Percentiles rank a stretch among this genome's conserved stretches.
phyloP scores from a whole-genome alignment of 2,113 vertebrate species.

The Pungitius pungitius region DNA sequence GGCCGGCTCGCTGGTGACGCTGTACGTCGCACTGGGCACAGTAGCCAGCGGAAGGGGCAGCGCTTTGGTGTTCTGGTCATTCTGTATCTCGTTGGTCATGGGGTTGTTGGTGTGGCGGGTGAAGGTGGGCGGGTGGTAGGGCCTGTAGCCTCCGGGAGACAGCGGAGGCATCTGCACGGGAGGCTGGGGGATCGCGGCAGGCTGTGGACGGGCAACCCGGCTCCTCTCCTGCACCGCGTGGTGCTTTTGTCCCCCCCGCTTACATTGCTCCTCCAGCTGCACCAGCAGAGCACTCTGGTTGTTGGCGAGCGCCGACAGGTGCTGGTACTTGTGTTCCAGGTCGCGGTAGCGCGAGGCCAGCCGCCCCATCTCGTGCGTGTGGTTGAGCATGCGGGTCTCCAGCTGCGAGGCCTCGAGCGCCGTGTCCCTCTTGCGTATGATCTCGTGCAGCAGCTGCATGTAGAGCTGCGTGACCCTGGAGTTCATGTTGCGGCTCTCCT shows the following conservation, averaged over 20 bases:
- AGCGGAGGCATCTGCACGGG: conserved; percentile 48
- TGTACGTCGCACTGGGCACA: conserved; percentile 86
- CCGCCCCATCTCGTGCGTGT: conserved; percentile 91
- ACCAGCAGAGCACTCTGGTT: conserved; percentile 89
- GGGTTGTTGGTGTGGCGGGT: conserved; percentile 85
- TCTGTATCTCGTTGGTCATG: conserved; percentile 94
- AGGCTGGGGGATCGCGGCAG: conserved; percentile 72
- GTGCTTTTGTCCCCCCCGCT: conserved; percentile 40
- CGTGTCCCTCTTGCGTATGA: conserved; percentile 92
- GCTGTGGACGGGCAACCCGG: conserved; percentile 61
- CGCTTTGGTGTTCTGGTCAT: conserved; percentile 84
- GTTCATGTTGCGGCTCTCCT: conserved; percentile 97
- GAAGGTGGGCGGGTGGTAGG: conserved; percentile 82
- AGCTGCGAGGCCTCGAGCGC: conserved; percentile 91
- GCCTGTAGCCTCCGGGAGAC: conserved; percentile 74
- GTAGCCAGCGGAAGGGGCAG: conserved; percentile 85
- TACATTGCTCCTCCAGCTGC: conserved; percentile 90
- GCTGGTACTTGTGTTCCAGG: conserved; percentile 93
- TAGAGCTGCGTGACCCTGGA: conserved; percentile 93
- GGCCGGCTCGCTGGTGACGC: conserved; percentile 88
- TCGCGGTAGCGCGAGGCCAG: conserved; percentile 89
- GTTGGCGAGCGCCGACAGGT: conserved; percentile 86
- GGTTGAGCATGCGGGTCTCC: conserved; percentile 91
- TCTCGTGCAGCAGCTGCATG: conserved; percentile 96
- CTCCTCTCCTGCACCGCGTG: conserved; percentile 41